A percentile compares a stretch with the other conserved stretches of the same genome.
These are phyloP conservation scores for Galbula dea DNA, from an alignment of 2,113 vertebrate species.

Conservation along the genomic window DNA sequence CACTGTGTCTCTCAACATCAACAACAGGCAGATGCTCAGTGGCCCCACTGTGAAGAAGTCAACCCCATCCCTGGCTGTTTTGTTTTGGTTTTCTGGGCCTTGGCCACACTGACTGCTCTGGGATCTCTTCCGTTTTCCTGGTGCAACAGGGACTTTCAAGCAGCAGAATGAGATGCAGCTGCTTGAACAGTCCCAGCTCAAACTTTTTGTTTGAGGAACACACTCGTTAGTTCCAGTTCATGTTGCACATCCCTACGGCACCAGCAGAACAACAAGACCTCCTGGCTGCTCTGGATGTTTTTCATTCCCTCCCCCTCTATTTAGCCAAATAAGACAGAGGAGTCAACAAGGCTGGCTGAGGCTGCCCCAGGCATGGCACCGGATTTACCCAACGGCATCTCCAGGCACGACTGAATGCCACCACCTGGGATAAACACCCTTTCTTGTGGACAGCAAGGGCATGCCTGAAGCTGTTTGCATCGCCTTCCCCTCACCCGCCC, in stretches of 20 bases:
- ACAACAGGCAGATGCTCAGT: background rate
- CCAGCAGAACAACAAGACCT: constrained; percentile 1
- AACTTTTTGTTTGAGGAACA: constrained; percentile 5
- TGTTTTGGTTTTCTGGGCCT: no score
- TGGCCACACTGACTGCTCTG: background rate
- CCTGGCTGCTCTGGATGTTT: background rate
- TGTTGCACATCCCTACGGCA: background rate
- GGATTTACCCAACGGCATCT: background rate
- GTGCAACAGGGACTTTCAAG: background rate
- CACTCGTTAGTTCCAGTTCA: background rate
- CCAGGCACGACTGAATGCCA: background rate
- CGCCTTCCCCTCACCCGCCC: background rate
- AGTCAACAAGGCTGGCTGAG: background rate
- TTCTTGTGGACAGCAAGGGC: background rate
- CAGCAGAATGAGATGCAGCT: background rate
- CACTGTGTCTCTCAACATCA: no score
- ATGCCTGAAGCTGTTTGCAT: background rate
- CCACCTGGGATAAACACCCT: background rate
- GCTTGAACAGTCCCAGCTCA: background rate
- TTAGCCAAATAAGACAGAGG: background rate
- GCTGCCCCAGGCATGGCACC: background rate
- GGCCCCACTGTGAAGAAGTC: fast-evolving
- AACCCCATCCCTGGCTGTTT: background rate
- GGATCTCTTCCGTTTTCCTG: background rate
- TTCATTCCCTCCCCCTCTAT: background rate